Conservation (phyloP, 2,113 vertebrate genomes). For the Chaetops frenatus region DNA sequence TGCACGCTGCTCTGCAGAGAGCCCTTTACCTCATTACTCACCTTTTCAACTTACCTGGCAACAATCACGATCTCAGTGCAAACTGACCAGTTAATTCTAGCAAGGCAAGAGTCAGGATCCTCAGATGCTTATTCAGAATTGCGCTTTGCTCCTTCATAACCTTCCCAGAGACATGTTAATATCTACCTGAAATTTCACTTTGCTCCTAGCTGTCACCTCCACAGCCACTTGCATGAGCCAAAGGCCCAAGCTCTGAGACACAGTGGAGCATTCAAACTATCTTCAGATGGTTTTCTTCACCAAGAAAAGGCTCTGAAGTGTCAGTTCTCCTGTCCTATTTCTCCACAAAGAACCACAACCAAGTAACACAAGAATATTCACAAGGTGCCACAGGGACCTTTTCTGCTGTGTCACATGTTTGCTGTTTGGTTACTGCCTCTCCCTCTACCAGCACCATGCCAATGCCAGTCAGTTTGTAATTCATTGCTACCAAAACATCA, state of each 20-base stretch:
- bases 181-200: neutral
- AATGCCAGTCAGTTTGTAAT: neutral
- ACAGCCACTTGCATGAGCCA: neutral
- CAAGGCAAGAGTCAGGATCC: neutral
- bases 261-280: neutral
- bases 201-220: neutral
- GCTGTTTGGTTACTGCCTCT: neutral
- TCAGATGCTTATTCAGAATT: neutral
- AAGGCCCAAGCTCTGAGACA: neutral
- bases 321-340: neutral
- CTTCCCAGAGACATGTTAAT: fast-evolving
- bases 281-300: neutral
- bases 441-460: neutral
- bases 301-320: neutral
- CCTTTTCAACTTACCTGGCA: neutral
- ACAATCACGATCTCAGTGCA: neutral
- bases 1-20: neutral
- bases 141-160: neutral
- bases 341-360: neutral
- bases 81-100: neutral
- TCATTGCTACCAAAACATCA: neutral
- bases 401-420: neutral
- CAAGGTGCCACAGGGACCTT: neutral
- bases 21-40: neutral
- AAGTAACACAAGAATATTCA: neutral